phyloP scores from a whole-genome alignment of 2,113 vertebrate genomes.

The Mirounga angustirostris region DNA sequence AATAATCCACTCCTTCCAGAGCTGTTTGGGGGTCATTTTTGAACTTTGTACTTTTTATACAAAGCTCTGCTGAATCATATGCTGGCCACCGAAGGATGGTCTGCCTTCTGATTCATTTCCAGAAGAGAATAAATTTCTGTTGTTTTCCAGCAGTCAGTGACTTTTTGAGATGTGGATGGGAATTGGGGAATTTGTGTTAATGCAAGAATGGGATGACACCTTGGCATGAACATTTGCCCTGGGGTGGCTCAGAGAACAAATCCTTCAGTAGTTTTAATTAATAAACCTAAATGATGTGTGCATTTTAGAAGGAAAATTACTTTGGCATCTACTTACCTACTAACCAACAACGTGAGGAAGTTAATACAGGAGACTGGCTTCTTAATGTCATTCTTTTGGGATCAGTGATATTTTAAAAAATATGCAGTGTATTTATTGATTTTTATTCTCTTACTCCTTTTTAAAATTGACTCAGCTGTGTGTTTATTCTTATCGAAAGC shows the following conservation, averaged over 20 bases:
- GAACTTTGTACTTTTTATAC: slow-evolving; percentile 80
- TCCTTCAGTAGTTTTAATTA: slow-evolving; percentile 78
- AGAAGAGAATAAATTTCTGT: slow-evolving; percentile 86
- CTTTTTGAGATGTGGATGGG: slow-evolving; percentile 83
- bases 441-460: slow-evolving; percentile 44
- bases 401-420: background rate
- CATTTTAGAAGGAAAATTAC: slow-evolving; percentile 63
- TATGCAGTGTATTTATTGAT: background rate
- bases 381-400: background rate
- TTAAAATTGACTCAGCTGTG: background rate
- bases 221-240: slow-evolving; percentile 64
- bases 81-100: slow-evolving; percentile 84
- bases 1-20: slow-evolving; percentile 76
- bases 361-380: background rate
- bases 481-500: slow-evolving; percentile 7
- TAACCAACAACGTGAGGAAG: background rate
- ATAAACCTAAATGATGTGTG: slow-evolving; percentile 73
- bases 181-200: slow-evolving; percentile 77
- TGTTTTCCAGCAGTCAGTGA: slow-evolving; percentile 86
- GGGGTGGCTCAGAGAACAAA: slow-evolving; percentile 68
- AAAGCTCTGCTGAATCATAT: slow-evolving; percentile 87
- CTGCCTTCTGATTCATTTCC: slow-evolving; percentile 88
- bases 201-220: slow-evolving; percentile 75
- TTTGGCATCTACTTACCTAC: background rate
- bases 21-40: slow-evolving; percentile 81